Percentiles rank a stretch among this genome's conserved stretches.
Evolutionary conservation across 2,113 vertebrate genomes (phyloP).

Genomic region (Carlito syrichta): DNA sequence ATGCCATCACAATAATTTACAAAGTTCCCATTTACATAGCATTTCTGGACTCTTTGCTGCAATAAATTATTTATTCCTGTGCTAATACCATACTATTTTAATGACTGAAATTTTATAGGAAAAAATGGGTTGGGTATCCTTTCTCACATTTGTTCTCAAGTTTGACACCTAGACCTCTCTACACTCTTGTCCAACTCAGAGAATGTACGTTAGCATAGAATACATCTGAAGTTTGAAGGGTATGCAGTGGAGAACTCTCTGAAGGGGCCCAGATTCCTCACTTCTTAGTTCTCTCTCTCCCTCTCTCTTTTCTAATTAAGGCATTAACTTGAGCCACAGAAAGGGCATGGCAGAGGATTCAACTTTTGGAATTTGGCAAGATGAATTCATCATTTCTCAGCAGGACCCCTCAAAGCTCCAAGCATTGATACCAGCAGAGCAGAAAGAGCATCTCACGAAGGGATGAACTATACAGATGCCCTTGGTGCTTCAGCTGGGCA

Average conservation of each 20-base stretch:
- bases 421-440: background rate
- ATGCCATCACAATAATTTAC: background rate
- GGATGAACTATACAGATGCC: background rate
- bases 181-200: background rate
- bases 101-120: background rate
- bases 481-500: background rate
- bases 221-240: background rate
- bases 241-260: background rate
- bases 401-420: background rate
- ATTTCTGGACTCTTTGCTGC: background rate
- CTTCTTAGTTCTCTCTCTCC: background rate
- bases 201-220: background rate
- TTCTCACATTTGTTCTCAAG: background rate
- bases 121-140: background rate
- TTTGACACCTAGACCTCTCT: background rate
- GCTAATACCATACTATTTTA: background rate
- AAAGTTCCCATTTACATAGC: background rate
- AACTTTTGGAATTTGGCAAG: background rate
- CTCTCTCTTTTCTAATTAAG: background rate
- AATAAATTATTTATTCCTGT: background rate
- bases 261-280: background rate
- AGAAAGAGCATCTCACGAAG: background rate
- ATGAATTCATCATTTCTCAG: background rate
- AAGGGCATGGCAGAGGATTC: background rate
- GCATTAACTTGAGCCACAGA: background rate